Conservation (phyloP, 2,113 vertebrate species). For the Chloebia gouldiae region DNA sequence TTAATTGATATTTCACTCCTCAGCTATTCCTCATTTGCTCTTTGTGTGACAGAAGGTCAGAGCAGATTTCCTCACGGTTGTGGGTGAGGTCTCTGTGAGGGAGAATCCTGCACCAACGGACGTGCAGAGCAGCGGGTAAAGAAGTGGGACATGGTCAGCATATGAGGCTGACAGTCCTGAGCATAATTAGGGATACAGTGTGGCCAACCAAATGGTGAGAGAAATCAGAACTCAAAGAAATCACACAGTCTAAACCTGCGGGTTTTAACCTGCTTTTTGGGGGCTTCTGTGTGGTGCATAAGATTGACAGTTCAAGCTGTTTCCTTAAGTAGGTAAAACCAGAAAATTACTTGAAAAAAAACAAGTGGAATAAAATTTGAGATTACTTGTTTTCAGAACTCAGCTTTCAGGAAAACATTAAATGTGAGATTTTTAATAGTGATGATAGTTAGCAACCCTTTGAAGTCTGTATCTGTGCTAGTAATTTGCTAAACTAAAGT, state of each 20-base stretch:
- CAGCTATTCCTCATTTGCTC: not conserved
- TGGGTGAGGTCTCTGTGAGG: not conserved
- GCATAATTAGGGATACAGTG: not conserved
- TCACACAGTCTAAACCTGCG: not conserved
- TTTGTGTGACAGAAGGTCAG: not conserved
- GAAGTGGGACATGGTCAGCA: accelerated
- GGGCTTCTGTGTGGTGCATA: not conserved
- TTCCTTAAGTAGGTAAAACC: not conserved
- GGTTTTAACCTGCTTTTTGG: not conserved
- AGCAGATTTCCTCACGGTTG: not conserved
- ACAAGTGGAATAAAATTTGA: not conserved
- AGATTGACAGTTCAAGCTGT: not conserved
- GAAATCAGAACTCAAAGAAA: not conserved
- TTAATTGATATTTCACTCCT: slow-evolving; percentile 11
- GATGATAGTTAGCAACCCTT: not conserved
- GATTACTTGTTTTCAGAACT: not conserved
- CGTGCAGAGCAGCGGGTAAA: not conserved
- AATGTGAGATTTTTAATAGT: not conserved
- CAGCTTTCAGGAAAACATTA: not conserved
- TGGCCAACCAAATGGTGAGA: not conserved
- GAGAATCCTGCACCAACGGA: not conserved
- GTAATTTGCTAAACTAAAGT: not conserved
- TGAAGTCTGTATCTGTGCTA: not conserved
- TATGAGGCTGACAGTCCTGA: not conserved
- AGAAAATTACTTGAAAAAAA: not conserved